Evolutionary conservation across 2,797 vertebrate genomes (phyloP), one percentile per base, ranked within the genome.

Genomic region (Tenualosa ilisha): DNA sequence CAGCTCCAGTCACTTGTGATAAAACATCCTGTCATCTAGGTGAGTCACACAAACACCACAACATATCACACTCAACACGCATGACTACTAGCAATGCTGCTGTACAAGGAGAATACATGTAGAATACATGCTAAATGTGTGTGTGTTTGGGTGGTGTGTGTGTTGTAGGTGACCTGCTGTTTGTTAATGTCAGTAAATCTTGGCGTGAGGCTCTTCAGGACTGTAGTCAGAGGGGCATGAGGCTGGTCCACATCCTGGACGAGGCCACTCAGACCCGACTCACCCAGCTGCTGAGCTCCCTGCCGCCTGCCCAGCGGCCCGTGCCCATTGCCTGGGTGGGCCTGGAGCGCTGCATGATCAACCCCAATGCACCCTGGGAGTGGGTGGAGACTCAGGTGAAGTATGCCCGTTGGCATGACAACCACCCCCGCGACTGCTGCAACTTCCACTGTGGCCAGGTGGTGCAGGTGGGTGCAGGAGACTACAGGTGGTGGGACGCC

Each of bases 191-290:
- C 1, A 72, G 24, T 46, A 26, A 72, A 12, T 54, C 37, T 20
- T 84, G 91, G 63, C 91, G 92, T 91, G 91, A 95, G 88, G 84
- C 89, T 65, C 88, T 92, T 31, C 31, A 31, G 89, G 90, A 93
- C 24, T 88, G 93, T 6, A 92, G 93, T 88, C 91, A 93, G 87
- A 95, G 92, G 86, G 11, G 24, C n/a, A 9, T 26, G 94, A 93
- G 40, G 94, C 93, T 86, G 90, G 90, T 1, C 92, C 94, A 79
- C 94, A 94, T 92, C 93, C 96, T 87, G 87, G 7, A 51, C 40
- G 20, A 24, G 31, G 31, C 5, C 61, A 82, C 13, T 20, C 43
- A 20, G 43, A 54, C 81, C 15, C 83, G 17, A 31, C n/a, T 65
- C 54, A 65, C 75, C 63, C 3, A 54, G 68, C 40, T 15, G 63